These are phyloP conservation scores for Solenopsis fugax DNA, from an alignment of 1,140 invertebrate species.

Conservation along the genomic window DNA sequence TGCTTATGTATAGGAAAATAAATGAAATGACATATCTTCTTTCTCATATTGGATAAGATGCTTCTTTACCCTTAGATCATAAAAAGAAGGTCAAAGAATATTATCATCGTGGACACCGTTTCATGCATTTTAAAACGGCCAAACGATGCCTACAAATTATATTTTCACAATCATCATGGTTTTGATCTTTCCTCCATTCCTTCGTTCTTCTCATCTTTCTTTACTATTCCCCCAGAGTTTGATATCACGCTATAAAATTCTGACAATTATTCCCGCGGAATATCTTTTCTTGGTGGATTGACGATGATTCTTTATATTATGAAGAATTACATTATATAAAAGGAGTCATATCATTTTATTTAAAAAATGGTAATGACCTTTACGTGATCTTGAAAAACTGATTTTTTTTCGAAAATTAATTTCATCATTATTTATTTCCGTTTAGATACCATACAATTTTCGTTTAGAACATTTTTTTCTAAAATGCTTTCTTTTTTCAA, in stretches of 20 bases:
- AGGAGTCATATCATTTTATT: no score
- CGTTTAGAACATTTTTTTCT: no score
- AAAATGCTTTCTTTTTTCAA: no score
- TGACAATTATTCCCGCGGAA: slow-evolving; percentile 27
- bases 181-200: neutral
- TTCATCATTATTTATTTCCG: no score
- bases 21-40: neutral
- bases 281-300: neutral
- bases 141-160: slow-evolving; percentile 51
- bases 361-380: no score
- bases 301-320: neutral
- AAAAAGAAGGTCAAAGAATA: slow-evolving; percentile 49
- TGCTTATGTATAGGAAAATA: neutral
- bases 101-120: slow-evolving; percentile 23
- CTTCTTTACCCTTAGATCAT: neutral
- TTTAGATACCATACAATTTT: no score
- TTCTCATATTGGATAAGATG: neutral
- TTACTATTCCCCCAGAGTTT: slow-evolving; percentile 3
- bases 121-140: slow-evolving; percentile 66
- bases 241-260: slow-evolving; percentile 37
- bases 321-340: no score
- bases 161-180: slow-evolving; percentile 44
- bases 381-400: no score
- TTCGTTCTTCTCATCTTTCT: neutral
- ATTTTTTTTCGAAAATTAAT: no score